These are phyloP conservation scores for Drosophila fungiperda DNA, from an alignment of 2,888 invertebrate genomes.

Conservation along the genomic window DNA sequence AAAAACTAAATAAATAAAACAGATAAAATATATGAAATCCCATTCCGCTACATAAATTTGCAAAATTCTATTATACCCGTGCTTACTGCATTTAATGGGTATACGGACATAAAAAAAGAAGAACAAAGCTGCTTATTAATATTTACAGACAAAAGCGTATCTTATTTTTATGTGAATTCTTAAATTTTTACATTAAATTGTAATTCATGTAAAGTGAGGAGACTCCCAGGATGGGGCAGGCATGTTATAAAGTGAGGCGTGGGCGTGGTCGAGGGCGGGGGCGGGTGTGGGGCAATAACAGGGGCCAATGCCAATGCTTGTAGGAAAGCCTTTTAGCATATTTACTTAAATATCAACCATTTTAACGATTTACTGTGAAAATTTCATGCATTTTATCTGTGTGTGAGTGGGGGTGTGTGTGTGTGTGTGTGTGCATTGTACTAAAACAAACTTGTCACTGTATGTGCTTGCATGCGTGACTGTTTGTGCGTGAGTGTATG, in stretches of 20 bases:
- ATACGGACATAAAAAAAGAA: slow-evolving; percentile 31
- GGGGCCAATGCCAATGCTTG: slow-evolving; percentile 49
- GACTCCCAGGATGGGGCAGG: neutral
- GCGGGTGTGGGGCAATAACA: neutral
- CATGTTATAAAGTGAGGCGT: neutral
- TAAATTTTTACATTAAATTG: slow-evolving; percentile 64
- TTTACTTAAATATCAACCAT: slow-evolving; percentile 76
- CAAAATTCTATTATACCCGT: neutral
- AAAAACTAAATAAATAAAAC: neutral
- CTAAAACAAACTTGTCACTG: slow-evolving; percentile 51
- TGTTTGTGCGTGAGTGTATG: slow-evolving; percentile 18
- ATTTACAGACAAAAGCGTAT: slow-evolving; percentile 41
- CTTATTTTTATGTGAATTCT: slow-evolving; percentile 56
- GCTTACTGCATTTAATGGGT: neutral
- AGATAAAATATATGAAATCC: neutral
- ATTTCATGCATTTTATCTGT: slow-evolving; percentile 73
- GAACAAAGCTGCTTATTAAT: slow-evolving; percentile 52
- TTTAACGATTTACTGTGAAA: slow-evolving; percentile 75
- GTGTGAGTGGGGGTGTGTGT: slow-evolving; percentile 5
- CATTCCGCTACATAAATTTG: no score
- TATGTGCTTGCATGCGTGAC: neutral
- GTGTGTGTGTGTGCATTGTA: slow-evolving; percentile 24
- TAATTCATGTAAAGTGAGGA: slow-evolving; percentile 49
- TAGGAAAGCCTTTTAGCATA: slow-evolving; percentile 73
- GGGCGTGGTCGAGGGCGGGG: neutral